Base-by-base conservation (phyloP, 2,113 vertebrate species). In the Antigone vipio region DNA sequence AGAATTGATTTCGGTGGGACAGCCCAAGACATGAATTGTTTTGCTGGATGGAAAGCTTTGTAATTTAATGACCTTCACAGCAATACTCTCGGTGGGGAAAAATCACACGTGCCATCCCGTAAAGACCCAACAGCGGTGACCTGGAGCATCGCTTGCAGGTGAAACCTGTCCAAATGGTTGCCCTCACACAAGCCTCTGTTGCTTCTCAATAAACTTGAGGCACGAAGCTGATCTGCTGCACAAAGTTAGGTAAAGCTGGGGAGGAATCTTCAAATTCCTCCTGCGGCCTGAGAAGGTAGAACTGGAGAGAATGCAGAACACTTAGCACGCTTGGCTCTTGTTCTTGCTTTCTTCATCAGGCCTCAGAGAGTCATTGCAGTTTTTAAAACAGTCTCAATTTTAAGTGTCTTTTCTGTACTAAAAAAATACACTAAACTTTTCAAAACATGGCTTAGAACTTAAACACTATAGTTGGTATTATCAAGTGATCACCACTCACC, bases 41-140 rank as follows among this genome's bases (percentile, higher is more conserved):
- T 34, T 55, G 20, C 30, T 63, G 22, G 30, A n/a, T 56, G 52
- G 74, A 45, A 66, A 55, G 26, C 40, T 71, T 69, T 69, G 27
- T 83, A 53, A 15, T 55, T 59, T n/a, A 49, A 19, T 58, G 27
- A 27, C 62, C 47, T 63, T 64, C 44, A 38, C 30, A 58, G 23
- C 16, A 79, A 13, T 26, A 30, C 9, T 55, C 23, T 29, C 42
- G 8, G 18, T 38, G 30, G 26, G 49, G 27, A 71, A 66, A 27
- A 88, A 32, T 60, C 35, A 23, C 21, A 18, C 11, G 1, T 0
- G 2, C 16, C 4, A 1, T 55, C 13, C 19, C 5, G 1, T 9
- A 45, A 49, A 79, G 79, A 21, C 34, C 34, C 17, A 12, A 5
- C 11, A 47, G 29, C 52, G 62, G 34, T 32, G 21, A 64, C 44